Evolutionary conservation across 2,888 invertebrate genomes (phyloP).

Genomic region (Julus scandinavius): DNA sequence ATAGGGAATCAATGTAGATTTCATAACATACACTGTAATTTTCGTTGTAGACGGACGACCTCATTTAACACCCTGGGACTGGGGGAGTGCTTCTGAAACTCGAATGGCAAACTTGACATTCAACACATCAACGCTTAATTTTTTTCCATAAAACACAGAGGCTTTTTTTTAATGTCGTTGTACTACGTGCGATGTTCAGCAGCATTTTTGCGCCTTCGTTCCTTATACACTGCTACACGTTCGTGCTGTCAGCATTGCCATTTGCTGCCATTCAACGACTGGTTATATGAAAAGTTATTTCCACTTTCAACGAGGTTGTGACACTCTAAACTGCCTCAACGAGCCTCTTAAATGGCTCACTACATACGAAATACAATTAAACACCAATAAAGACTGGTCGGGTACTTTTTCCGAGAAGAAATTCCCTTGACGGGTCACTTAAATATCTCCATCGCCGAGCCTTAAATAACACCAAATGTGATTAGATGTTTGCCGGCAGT

Average conservation of each 20-base stretch:
- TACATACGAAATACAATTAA: constrained; percentile 39
- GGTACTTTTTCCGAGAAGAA: constrained; percentile 25
- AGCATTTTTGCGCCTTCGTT: background rate
- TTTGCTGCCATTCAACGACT: constrained; percentile 18
- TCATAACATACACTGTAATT: background rate
- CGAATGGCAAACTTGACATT: constrained; percentile 31
- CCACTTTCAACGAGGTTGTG: background rate
- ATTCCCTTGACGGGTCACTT: constrained; percentile 32
- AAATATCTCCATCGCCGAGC: constrained; percentile 17
- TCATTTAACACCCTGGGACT: background rate
- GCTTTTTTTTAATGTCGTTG: constrained; percentile 12
- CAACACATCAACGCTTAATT: background rate
- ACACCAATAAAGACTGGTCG: constrained; percentile 38
- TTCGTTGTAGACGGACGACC: background rate
- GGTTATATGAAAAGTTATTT: constrained; percentile 37
- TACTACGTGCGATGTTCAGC: background rate
- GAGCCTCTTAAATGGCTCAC: constrained; percentile 42
- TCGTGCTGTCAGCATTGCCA: background rate
- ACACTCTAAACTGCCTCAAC: constrained; percentile 38
- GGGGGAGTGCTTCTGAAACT: background rate
- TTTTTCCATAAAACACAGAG: background rate
- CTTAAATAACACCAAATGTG: constrained; percentile 42
- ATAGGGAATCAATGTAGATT: background rate
- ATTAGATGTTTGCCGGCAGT: constrained; percentile 34
- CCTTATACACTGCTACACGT: background rate